Evolutionary conservation across 2,888 invertebrate genomes (phyloP), one percentile per base, ranked within the genome.

Genomic region (Nemoura dubitans): DNA sequence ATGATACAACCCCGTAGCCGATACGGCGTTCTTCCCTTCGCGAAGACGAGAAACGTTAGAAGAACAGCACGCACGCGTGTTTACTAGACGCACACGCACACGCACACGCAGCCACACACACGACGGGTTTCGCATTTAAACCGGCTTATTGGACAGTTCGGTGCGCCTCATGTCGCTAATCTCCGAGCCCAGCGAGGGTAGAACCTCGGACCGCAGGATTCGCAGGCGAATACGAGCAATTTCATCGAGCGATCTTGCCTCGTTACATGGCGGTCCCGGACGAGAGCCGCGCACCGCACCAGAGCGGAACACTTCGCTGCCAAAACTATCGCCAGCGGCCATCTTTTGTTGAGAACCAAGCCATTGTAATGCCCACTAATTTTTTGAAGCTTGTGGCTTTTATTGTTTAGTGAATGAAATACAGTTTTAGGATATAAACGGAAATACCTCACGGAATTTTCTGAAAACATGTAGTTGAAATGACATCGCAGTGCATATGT

Each of bases 121-220:
- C 59, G 59, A 59, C 59, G 59, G 59, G 59, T 59, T 83, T 76
- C 84, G 84, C 84, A 84, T 84, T 83, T 83, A 83, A 84, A 76
- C 84, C 27, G 84, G 59, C 84, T 84, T 84, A 84, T 84, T 84
- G 84, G 84, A 84, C 76, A 59, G 59, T 84, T 84, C 29, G 76
- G 84, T 59, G 59, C 21, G 84, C 59, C 27, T 30, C 28, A 76
- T 84, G 84, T 84, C 84, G 30, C 83, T 84, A 84, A 76, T 76
- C 84, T 84, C 59, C 21, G 21, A 28, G 36, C 42, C 43, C 81
- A 5, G 29, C 30, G 0, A 43, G 43, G 83, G 78, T 78, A 28
- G 28, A 27, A 78, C 78, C 78, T 0, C 26, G 78, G 42, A 83
- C 83, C 83, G 43, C 83, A 42, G 43, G 21, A 81, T 81, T 27